Percentiles rank a stretch among this genome's conserved stretches.
phyloP scores from a whole-genome alignment of 2,888 invertebrate genomes.

The Hermodice carunculata region DNA sequence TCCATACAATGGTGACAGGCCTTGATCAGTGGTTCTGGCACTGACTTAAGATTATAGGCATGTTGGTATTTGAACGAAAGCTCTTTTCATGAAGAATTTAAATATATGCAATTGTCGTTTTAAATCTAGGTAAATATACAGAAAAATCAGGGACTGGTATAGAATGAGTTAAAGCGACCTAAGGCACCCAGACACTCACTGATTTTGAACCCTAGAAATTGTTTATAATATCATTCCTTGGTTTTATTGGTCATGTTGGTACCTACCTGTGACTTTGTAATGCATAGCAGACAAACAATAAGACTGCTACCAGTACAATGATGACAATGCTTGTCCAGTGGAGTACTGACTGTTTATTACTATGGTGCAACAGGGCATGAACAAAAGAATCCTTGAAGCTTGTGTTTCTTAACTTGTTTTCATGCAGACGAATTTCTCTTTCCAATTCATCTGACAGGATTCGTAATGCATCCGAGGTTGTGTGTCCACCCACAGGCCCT shows the following conservation, averaged over 20 bases:
- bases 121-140: too few species aligned
- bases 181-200: too few species aligned
- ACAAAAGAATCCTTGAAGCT: not conserved
- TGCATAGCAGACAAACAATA: conserved; percentile 11
- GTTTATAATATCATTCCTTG: not conserved
- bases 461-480: conserved; percentile 33
- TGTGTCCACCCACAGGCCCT: conserved; percentile 27
- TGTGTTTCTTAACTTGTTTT: not conserved
- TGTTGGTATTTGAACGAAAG: too few species aligned
- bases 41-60: too few species aligned
- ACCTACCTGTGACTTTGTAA: conserved; percentile 13
- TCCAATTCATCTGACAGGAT: conserved; percentile 34
- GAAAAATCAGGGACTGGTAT: too few species aligned
- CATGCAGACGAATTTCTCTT: conserved; percentile 2
- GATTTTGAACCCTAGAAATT: not conserved
- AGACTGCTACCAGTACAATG: not conserved
- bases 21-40: too few species aligned
- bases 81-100: too few species aligned
- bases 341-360: conserved; percentile 10
- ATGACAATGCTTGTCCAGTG: conserved; percentile 21
- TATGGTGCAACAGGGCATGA: conserved; percentile 15
- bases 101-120: too few species aligned
- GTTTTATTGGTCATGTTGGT: not conserved
- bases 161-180: too few species aligned
- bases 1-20: too few species aligned